phyloP scores from a whole-genome alignment of 1,140 invertebrate genomes.

The Aplysia californica region DNA sequence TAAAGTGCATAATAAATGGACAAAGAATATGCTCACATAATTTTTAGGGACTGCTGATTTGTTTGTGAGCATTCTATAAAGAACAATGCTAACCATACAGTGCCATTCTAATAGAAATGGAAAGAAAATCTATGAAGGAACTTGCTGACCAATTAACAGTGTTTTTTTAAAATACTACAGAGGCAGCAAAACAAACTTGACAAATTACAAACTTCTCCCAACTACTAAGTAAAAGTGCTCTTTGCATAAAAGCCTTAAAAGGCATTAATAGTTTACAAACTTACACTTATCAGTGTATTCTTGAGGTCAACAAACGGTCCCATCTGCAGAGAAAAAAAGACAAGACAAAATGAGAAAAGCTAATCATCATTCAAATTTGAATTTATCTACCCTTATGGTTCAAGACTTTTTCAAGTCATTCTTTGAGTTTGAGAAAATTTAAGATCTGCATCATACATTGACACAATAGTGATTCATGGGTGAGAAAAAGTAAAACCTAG shows the following conservation, averaged over 20 bases:
- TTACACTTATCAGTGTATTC: constrained; percentile 69
- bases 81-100: too few species aligned
- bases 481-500: too few species aligned
- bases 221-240: neutral
- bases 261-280: neutral
- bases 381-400: too few species aligned
- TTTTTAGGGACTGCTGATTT: too few species aligned
- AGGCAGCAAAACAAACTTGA: neutral
- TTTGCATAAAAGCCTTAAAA: neutral
- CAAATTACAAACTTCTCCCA: neutral
- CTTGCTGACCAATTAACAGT: neutral
- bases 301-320: constrained; percentile 85
- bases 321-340: constrained; percentile 61
- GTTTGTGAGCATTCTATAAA: too few species aligned
- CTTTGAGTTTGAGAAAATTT: too few species aligned
- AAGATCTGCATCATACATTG: too few species aligned
- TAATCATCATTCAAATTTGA: neutral
- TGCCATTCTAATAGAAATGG: too few species aligned
- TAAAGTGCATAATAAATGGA: too few species aligned
- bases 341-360: neutral
- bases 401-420: too few species aligned
- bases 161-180: neutral
- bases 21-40: too few species aligned
- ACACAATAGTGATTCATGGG: too few species aligned
- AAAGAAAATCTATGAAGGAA: neutral